Evolutionary conservation across 1,140 invertebrate genomes (phyloP).

Genomic region (Danaus plexippus): DNA sequence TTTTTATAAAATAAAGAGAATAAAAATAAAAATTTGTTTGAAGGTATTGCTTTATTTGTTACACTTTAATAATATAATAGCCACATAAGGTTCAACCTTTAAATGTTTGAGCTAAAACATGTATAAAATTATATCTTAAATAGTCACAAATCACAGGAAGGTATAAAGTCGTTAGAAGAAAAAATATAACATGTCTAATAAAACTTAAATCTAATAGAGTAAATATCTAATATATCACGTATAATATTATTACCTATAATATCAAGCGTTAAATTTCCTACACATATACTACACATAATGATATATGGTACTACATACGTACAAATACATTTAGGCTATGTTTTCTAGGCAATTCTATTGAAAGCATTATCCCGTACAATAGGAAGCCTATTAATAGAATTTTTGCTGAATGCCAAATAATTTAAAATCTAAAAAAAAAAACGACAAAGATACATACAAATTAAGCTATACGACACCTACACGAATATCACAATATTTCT

Average conservation of each 20-base stretch:
- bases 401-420: constrained; percentile 17
- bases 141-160: constrained; percentile 66
- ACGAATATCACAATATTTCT: constrained; percentile 66
- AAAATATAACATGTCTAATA: constrained; percentile 43
- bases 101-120: constrained; percentile 56
- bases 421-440: constrained; percentile 22
- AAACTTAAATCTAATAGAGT: constrained; percentile 30
- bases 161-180: constrained; percentile 40
- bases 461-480: constrained; percentile 37
- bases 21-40: constrained; percentile 5
- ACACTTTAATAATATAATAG: constrained; percentile 46
- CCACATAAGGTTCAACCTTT: constrained; percentile 53
- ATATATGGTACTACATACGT: constrained; percentile 10
- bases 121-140: constrained; percentile 61
- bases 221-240: constrained; percentile 21
- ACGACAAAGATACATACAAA: constrained; percentile 35
- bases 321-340: constrained; percentile 31
- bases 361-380: constrained; percentile 28
- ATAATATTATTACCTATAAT: constrained; percentile 15
- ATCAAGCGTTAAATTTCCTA: constrained; percentile 20
- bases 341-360: constrained; percentile 30
- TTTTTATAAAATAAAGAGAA: no score
- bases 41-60: constrained; percentile 61
- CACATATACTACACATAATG: constrained; percentile 14
- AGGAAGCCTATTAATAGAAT: constrained; percentile 21